Evolutionary conservation across 2,888 invertebrate genomes (phyloP), one percentile per base, ranked within the genome.

Genomic region (Eledona agricola): DNA sequence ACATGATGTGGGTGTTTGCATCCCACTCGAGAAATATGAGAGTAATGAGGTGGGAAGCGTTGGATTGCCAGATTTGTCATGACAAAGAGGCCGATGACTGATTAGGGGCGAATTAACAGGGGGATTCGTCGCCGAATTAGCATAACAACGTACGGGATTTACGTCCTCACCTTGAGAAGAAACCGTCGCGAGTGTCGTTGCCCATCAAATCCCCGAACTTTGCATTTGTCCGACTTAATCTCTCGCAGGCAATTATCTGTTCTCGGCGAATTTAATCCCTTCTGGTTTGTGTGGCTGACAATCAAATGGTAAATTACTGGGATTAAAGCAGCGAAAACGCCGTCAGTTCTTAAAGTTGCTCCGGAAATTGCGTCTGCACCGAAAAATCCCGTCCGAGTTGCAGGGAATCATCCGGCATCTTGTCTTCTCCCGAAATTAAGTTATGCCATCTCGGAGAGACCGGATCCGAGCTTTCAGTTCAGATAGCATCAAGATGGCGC

Each of bases 1-100:
- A 29, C 13, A 29, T 6, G 4, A 32, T 32, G 32, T 32, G 32
- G 32, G 32, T 32, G 32, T 7, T 32, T 15, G 32, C 32, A 17
- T 32, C 16, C 32, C 19, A 32, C 17, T 29, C 12, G 12, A 10
- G 35, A 35, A 35, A 35, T 35, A 20, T 28, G 12, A 35, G 12
- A 35, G 22, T 35, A 35, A 35, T 10, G 35, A 35, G 11, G 5
- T 13, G 3, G 35, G 7, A 17, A n/a, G n/a, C n/a, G n/a, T n/a
- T n/a, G n/a, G n/a, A n/a, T n/a, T n/a, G n/a, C n/a, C n/a, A n/a
- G n/a, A n/a, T n/a, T n/a, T n/a, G n/a, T n/a, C n/a, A n/a, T n/a
- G n/a, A n/a, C n/a, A n/a, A n/a, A n/a, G n/a, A n/a, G n/a, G n/a
- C n/a, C n/a, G 35, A 35, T 35, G 35, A 35, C 19, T 35, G 35